phyloP scores from a whole-genome alignment of 2,888 invertebrate genomes.

The Ennomos erosarius region DNA sequence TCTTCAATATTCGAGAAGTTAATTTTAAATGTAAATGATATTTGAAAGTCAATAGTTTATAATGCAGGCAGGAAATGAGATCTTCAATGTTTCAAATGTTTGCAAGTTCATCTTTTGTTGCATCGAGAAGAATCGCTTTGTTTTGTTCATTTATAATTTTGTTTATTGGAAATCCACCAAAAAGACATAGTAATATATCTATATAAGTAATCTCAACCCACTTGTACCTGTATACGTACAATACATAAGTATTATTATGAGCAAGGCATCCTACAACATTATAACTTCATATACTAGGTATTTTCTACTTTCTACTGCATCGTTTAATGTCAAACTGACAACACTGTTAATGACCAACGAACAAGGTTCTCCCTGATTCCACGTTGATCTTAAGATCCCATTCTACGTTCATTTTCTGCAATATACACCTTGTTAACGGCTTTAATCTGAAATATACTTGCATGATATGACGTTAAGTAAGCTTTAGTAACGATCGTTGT shows the following conservation, averaged over 20 bases:
- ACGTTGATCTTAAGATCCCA: too few species aligned
- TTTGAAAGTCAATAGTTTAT: slow-evolving; percentile 73
- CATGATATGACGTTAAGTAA: slow-evolving; percentile 47
- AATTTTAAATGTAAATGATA: slow-evolving; percentile 78
- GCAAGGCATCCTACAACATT: too few species aligned
- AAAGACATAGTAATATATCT: too few species aligned
- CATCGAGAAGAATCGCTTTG: slow-evolving; percentile 16
- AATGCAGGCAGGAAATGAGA: slow-evolving; percentile 56
- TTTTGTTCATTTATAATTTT: slow-evolving; percentile 7
- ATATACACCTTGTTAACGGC: slow-evolving; percentile 11
- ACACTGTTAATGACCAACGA: background rate
- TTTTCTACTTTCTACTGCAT: too few species aligned
- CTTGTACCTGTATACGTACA: too few species aligned
- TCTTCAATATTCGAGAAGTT: slow-evolving; percentile 78
- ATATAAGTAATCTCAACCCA: slow-evolving; percentile 10
- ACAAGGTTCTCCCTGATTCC: slow-evolving; percentile 4
- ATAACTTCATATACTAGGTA: too few species aligned
- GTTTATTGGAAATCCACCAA: too few species aligned
- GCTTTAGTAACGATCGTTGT: slow-evolving; percentile 46
- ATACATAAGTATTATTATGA: too few species aligned
- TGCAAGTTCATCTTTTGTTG: slow-evolving; percentile 46
- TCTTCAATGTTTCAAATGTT: slow-evolving; percentile 56
- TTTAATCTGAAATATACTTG: slow-evolving; percentile 23
- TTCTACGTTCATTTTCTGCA: slow-evolving; percentile 9
- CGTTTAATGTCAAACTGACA: too few species aligned